Evolutionary conservation across 2,797 vertebrate genomes (phyloP).

Genomic region (Emydoidea blandingii): DNA sequence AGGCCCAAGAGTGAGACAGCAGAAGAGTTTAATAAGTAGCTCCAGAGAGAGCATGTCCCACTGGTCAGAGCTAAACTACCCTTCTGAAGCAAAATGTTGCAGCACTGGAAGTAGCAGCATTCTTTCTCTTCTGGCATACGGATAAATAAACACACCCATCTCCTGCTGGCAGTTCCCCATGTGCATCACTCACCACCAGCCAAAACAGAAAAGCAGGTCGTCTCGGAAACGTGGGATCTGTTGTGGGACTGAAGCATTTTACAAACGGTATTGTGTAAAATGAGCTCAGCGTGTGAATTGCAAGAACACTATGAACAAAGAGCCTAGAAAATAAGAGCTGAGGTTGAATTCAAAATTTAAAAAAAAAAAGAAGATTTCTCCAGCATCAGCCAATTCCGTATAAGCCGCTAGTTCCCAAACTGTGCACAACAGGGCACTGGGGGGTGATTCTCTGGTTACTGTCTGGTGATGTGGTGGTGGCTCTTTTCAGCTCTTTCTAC

Average conservation of each 20-base stretch:
- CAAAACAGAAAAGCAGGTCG: background rate
- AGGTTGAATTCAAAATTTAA: background rate
- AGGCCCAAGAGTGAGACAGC: background rate
- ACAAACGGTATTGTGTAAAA: background rate
- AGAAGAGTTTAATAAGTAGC: background rate
- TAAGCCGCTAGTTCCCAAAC: background rate
- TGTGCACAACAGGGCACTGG: background rate
- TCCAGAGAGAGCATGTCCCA: background rate
- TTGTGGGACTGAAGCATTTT: background rate
- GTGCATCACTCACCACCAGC: background rate
- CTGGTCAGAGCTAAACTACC: background rate
- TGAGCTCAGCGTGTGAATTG: background rate
- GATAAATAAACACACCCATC: background rate
- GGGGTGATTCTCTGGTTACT: no score
- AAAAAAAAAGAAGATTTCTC: background rate
- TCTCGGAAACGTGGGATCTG: background rate
- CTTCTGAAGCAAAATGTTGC: background rate
- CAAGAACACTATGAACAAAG: background rate
- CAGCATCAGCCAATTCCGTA: background rate
- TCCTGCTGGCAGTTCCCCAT: background rate
- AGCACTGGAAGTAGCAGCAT: fast-evolving
- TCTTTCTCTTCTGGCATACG: background rate
- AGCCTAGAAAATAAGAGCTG: background rate
- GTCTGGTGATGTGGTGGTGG: background rate
- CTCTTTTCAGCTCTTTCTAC: background rate